Percentiles rank a stretch among this genome's conserved stretches.
These are phyloP conservation scores for Trigoniulus corallinus DNA, from an alignment of 1,140 invertebrate genomes.

Conservation along the genomic window DNA sequence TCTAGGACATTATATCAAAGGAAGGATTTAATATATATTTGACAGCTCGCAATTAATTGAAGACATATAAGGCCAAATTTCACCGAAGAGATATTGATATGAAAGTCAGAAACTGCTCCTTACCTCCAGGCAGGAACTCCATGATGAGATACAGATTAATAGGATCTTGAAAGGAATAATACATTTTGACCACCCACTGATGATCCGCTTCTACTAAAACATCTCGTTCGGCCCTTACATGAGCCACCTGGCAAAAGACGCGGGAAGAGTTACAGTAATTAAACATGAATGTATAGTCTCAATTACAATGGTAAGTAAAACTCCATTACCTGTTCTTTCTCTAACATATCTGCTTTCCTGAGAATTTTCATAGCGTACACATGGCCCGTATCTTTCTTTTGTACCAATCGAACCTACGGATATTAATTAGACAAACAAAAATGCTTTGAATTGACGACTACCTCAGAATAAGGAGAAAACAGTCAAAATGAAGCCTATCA, in stretches of 20 bases:
- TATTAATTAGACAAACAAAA: constrained; percentile 14
- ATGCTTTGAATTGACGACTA: too few species aligned
- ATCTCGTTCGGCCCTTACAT: constrained; percentile 95
- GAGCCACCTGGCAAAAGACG: too few species aligned
- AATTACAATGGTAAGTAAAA: neutral
- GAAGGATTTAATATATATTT: too few species aligned
- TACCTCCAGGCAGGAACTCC: constrained; percentile 96
- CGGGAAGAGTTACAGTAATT: too few species aligned
- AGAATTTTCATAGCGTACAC: constrained; percentile 99
- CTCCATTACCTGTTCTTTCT: constrained; percentile 74
- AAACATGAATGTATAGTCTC: constrained; percentile 10
- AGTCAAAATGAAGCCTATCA: neutral
- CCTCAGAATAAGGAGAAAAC: neutral
- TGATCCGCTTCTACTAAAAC: constrained; percentile 98
- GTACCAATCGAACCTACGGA: constrained; percentile 89
- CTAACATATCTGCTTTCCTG: constrained; percentile 96
- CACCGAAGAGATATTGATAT: too few species aligned
- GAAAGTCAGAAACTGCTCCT: too few species aligned
- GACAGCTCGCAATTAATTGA: too few species aligned
- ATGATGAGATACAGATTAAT: constrained; percentile 99
- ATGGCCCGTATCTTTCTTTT: constrained; percentile 99
- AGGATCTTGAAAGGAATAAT: constrained; percentile 96
- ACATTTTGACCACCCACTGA: constrained; percentile 99
- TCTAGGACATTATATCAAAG: too few species aligned
- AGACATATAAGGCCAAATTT: too few species aligned